Base-by-base conservation (phyloP, 2,113 vertebrate genomes). In the Chaetops frenatus region DNA sequence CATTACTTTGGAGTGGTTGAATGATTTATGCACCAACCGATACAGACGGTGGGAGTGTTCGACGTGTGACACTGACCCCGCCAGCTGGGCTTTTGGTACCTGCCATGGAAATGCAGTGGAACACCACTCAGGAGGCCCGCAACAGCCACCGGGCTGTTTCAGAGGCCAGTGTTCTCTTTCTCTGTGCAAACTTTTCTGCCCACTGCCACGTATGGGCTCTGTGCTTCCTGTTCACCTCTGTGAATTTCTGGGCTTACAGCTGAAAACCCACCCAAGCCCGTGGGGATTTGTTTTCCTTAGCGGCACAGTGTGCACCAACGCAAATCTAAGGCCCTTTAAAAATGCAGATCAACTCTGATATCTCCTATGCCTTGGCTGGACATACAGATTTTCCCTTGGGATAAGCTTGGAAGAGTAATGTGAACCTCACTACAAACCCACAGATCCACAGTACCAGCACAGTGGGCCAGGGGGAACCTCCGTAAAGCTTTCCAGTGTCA, bases 31-130 rank as follows among this genome's bases (percentile, higher is more conserved):
- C 10, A 18, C 48, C 20, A 11, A 6, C 24, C 3, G 19, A 45
- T 27, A n/a, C 0, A 2, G 2, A 4, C 0, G 4, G 42, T 3
- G n/a, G 58, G 64, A 84, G 62, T 0, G 29, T 9, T 19, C 0
- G 2, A 23, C 21, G n/a, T 3, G n/a, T 13, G 38, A 45, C 51
- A 29, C 31, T 35, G 27, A 18, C 17, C 44, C 13, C 6, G 2
- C 8, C 19, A 14, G 58, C 44, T 9, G 40, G 33, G 67, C 23
- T 13, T 58, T 35, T 17, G 47, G 12, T 35, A 24, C 31, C 47
- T 25, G 8, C 11, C 20, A 2, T 10, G 38, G 54, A 31, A 57
- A 31, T 19, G 44, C n/a, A 22, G 35, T 1, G 53, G 25, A 69
- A 57, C 38, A 15, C 12, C 2, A 0, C 50, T 31, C 25, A 1